phyloP scores from a whole-genome alignment of 2,797 vertebrate species.

The Hippopotamyrus pictus region DNA sequence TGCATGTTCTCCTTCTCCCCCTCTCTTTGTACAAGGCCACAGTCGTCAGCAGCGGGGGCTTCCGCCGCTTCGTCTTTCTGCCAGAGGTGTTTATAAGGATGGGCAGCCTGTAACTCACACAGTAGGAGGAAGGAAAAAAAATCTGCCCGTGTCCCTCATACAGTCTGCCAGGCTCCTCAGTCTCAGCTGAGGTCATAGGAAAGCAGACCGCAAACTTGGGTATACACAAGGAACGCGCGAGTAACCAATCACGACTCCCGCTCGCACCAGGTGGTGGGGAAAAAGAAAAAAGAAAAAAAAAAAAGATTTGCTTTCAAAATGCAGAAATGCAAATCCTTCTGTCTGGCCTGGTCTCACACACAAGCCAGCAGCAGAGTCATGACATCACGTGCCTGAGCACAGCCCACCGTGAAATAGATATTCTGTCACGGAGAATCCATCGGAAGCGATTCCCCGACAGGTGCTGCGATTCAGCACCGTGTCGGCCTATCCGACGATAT shows the following conservation, averaged over 20 bases:
- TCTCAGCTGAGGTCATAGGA: not conserved
- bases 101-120: not conserved
- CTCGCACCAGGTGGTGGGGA: not conserved
- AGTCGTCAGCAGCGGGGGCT: not conserved
- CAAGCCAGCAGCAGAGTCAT: conserved; percentile 46
- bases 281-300: not conserved
- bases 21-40: not conserved
- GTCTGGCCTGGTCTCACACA: conserved; percentile 21
- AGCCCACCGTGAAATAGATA: conserved; percentile 43
- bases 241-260: not conserved
- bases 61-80: conserved; percentile 18
- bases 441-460: conserved; percentile 53
- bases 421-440: conserved; percentile 38
- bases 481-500: not conserved
- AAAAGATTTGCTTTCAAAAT: not conserved
- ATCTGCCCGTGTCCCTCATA: not conserved
- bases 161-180: not conserved
- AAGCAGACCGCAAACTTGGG: not conserved
- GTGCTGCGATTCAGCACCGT: conserved; percentile 44
- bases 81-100: not conserved
- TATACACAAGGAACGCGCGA: not conserved
- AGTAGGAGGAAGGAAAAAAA: not conserved
- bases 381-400: conserved; percentile 52
- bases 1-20: not conserved
- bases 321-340: not conserved